phyloP scores from a whole-genome alignment of 2,797 vertebrate species.

The Danionella dracula region DNA sequence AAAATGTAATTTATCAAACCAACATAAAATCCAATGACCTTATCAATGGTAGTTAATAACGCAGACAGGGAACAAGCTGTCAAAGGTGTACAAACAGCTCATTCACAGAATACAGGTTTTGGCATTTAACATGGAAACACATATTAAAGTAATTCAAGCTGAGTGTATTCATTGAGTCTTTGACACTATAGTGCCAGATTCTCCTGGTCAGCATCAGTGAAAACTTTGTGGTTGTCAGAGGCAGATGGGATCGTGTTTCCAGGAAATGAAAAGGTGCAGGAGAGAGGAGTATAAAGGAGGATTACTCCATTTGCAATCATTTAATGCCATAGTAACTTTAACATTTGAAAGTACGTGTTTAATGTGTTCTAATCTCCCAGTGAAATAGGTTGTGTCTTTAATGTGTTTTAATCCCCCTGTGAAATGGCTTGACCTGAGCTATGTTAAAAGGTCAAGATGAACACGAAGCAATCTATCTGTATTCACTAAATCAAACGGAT shows the following conservation, averaged over 20 bases:
- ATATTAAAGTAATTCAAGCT: background rate
- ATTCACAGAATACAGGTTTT: conserved; percentile 3
- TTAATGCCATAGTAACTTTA: conserved; percentile 60
- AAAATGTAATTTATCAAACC: background rate
- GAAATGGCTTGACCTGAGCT: background rate
- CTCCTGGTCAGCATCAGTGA: conserved; percentile 26
- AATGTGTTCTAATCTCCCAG: conserved; percentile 9
- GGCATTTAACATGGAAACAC: background rate
- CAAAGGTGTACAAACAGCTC: background rate
- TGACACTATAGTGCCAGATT: conserved; percentile 1
- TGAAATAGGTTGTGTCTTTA: conserved; percentile 38
- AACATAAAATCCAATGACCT: background rate
- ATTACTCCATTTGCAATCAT: conserved; percentile 57
- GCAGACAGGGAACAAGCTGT: background rate
- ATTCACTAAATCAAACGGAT: background rate
- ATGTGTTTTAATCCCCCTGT: conserved; percentile 8
- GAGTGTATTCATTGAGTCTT: conserved; percentile 7
- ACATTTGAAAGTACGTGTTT: conserved; percentile 54
- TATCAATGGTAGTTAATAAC: too few relatives aligned
- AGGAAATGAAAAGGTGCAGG: conserved; percentile 72
- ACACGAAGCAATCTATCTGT: background rate
- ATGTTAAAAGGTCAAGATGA: conserved; percentile 2
- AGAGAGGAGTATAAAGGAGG: conserved; percentile 57
- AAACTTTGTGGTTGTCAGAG: conserved; percentile 54
- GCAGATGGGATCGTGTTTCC: conserved; percentile 62